These are phyloP conservation scores for Tachysurus fulvidraco DNA, from an alignment of 2,113 vertebrate species.

Conservation along the genomic window DNA sequence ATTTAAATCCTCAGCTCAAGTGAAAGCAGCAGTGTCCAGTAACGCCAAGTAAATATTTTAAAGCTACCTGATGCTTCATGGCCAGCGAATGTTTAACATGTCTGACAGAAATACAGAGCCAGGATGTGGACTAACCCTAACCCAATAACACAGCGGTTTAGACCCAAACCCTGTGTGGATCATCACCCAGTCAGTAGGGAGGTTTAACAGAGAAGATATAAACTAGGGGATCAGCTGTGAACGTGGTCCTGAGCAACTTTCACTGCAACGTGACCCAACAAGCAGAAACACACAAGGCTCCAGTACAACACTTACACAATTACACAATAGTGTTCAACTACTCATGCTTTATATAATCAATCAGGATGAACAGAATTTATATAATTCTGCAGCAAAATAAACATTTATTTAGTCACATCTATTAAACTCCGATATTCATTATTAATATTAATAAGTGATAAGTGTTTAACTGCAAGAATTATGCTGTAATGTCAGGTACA, in stretches of 20 bases:
- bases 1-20: not conserved
- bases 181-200: too few relatives aligned
- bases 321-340: not conserved
- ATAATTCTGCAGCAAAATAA: not conserved
- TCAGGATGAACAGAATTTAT: not conserved
- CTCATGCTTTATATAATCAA: not conserved
- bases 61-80: conserved; percentile 55
- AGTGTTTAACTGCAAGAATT: too few relatives aligned
- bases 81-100: conserved; percentile 28
- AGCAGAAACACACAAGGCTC: not conserved
- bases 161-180: not conserved
- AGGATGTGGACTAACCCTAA: not conserved
- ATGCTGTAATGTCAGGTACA: too few relatives aligned
- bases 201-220: not conserved
- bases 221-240: not conserved
- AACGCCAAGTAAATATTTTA: conserved; percentile 69
- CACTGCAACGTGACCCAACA: conserved; percentile 41
- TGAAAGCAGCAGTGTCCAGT: conserved; percentile 51
- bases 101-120: not conserved
- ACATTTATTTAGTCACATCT: not conserved
- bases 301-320: not conserved
- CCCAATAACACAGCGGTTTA: not conserved
- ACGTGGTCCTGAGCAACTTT: conserved; percentile 51
- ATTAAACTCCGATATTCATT: not conserved
- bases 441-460: too few relatives aligned